phyloP scores from a whole-genome alignment of 2,888 invertebrate species.

The Cheilosia vulpina region DNA sequence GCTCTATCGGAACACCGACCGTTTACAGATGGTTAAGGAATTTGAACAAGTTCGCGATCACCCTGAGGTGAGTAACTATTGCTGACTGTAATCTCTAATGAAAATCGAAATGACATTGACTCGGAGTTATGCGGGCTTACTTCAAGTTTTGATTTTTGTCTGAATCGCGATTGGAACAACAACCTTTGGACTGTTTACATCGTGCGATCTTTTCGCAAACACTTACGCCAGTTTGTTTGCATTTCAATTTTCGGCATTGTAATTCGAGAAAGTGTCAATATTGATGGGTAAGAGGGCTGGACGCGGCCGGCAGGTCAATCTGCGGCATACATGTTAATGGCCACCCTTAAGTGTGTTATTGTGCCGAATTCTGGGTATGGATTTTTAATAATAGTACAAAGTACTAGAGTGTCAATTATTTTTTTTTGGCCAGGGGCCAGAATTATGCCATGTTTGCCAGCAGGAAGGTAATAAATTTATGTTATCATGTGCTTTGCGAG shows the following conservation, averaged over 20 bases:
- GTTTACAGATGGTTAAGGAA: slow-evolving; percentile 95
- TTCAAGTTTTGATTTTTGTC: neutral
- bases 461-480: neutral
- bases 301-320: neutral
- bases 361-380: neutral
- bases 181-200: slow-evolving; percentile 70
- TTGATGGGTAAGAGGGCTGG: neutral
- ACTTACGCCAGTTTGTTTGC: neutral
- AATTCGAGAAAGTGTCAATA: slow-evolving; percentile 24
- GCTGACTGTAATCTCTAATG: neutral
- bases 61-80: slow-evolving; percentile 84
- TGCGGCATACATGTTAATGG: neutral
- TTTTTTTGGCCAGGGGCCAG: slow-evolving; percentile 47
- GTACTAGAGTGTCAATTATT: slow-evolving; percentile 14
- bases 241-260: slow-evolving; percentile 1
- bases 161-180: slow-evolving; percentile 27
- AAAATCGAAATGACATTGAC: too few relatives aligned
- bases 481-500: slow-evolving; percentile 14
- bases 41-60: slow-evolving; percentile 95
- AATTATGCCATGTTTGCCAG: neutral
- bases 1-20: slow-evolving; percentile 92
- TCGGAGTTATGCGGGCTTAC: too few relatives aligned
- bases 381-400: slow-evolving; percentile 19
- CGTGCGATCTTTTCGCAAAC: slow-evolving; percentile 40
- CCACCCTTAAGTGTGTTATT: slow-evolving; percentile 14